Conservation (phyloP, 2,797 vertebrate genomes). For the Pseudomugil gertrudae region DNA sequence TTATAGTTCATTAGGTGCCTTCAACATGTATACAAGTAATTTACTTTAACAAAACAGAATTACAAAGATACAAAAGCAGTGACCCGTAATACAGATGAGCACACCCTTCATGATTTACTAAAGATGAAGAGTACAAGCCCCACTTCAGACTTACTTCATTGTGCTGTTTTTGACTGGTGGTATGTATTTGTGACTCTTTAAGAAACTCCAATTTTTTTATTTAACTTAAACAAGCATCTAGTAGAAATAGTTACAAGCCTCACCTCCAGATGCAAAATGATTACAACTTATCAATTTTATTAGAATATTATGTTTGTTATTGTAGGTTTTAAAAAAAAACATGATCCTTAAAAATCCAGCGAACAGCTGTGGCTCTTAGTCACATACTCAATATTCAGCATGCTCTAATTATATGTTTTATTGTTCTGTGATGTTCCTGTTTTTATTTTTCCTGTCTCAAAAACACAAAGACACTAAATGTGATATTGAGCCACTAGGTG, state of each 20-base stretch:
- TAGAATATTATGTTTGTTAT: neutral
- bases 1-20: neutral
- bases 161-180: no score
- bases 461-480: neutral
- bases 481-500: constrained; percentile 74
- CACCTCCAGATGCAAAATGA: no score
- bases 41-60: neutral
- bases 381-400: neutral
- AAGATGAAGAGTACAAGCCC: no score
- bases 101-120: neutral
- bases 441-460: neutral
- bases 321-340: neutral
- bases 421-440: neutral
- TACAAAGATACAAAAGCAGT: neutral
- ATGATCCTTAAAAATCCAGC: neutral
- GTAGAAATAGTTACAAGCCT: no score
- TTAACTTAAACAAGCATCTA: no score
- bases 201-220: no score
- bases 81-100: neutral
- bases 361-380: neutral
- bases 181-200: no score
- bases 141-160: no score
- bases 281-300: no score
- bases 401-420: neutral
- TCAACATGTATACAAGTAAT: neutral